phyloP scores from a whole-genome alignment of 2,797 vertebrate genomes.

The Podargus strigoides region DNA sequence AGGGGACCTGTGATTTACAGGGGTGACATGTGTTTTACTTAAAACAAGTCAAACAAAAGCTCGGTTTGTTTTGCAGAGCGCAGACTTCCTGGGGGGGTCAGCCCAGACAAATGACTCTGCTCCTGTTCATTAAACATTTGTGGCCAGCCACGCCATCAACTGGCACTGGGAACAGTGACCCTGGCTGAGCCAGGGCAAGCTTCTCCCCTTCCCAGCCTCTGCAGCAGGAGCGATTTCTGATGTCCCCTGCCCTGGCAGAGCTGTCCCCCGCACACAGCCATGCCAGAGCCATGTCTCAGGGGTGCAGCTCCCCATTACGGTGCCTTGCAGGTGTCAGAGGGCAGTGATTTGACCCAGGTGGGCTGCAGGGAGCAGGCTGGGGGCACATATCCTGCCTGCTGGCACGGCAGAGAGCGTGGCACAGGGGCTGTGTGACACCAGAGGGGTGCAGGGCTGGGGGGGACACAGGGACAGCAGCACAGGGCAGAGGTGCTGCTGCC shows the following conservation, averaged over 20 bases:
- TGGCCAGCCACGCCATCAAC: not conserved
- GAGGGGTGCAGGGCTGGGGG: not conserved
- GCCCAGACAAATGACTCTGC: constrained; percentile 29
- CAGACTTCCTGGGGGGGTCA: constrained; percentile 29
- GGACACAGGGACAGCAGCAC: fast-evolving
- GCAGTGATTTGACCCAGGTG: not conserved
- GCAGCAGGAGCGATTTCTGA: not conserved
- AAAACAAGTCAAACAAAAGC: constrained; percentile 54
- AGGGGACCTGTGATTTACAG: constrained; percentile 58
- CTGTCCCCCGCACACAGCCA: not conserved
- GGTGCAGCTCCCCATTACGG: fast-evolving
- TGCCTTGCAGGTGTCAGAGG: not conserved
- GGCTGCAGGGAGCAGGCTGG: not conserved
- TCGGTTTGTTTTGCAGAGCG: not conserved
- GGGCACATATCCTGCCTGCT: fast-evolving
- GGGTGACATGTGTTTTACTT: constrained; percentile 32
- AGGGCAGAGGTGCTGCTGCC: not conserved
- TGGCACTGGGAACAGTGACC: not conserved
- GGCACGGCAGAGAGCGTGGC: not conserved
- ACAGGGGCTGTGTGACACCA: not conserved
- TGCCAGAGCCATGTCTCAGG: not conserved
- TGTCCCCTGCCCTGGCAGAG: fast-evolving
- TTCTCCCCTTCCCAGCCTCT: not conserved
- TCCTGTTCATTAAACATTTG: constrained; percentile 15
- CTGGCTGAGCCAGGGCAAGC: not conserved